Percentiles rank a stretch among this genome's conserved stretches.
Evolutionary conservation across 2,113 vertebrate species (phyloP).

Genomic region (Suncus etruscus): DNA sequence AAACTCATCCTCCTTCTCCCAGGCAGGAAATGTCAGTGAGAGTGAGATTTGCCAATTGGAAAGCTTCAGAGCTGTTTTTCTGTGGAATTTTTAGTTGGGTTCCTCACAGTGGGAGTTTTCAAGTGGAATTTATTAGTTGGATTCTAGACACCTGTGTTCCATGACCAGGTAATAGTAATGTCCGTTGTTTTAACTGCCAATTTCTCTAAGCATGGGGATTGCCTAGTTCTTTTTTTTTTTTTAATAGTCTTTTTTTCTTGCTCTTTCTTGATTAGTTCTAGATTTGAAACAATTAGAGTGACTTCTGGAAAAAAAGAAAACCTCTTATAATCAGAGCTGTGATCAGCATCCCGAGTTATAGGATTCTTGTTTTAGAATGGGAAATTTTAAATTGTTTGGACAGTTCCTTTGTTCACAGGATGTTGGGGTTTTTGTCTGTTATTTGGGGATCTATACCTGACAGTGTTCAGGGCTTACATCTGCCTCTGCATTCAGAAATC

Average conservation of each 20-base stretch:
- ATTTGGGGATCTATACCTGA: too few species aligned
- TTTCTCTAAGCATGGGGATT: slow-evolving; percentile 22
- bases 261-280: not conserved
- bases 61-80: not conserved
- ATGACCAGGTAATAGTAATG: not conserved
- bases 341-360: not conserved
- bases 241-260: not conserved
- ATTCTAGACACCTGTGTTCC: not conserved
- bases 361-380: not conserved
- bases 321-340: not conserved
- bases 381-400: not conserved
- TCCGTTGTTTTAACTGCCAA: not conserved
- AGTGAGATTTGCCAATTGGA: not conserved
- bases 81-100: not conserved
- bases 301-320: not conserved
- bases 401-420: not conserved
- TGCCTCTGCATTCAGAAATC: too few species aligned
- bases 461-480: too few species aligned
- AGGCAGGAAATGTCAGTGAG: not conserved
- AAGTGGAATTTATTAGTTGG: not conserved
- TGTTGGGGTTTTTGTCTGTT: too few species aligned
- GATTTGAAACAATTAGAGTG: slow-evolving; percentile 19
- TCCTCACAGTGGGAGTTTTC: not conserved
- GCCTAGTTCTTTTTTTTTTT: rapidly evolving
- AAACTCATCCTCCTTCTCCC: not conserved